A percentile compares a stretch with the other conserved stretches of the same genome.
Conservation (phyloP, 2,113 vertebrate species). For the Pygoscelis antarcticus region DNA sequence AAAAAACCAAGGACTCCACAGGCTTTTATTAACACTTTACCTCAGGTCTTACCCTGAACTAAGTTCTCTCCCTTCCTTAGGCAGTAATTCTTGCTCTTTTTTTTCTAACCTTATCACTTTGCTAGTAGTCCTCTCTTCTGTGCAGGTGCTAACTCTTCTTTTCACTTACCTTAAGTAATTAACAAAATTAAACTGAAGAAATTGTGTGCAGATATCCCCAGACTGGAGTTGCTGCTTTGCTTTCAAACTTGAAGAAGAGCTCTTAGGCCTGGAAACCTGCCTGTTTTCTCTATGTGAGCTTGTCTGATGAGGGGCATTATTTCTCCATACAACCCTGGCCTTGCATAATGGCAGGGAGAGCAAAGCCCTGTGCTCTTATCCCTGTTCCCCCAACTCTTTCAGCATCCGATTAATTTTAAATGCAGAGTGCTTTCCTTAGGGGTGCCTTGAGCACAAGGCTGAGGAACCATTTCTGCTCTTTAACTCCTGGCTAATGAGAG, state of each 20-base stretch:
- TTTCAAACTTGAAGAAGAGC: background rate
- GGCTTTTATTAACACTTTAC: conserved; percentile 5
- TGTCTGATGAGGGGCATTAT: background rate
- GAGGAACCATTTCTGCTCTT: background rate
- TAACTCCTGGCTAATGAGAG: background rate
- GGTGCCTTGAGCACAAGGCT: background rate
- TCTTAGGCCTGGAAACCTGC: background rate
- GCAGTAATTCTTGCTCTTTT: background rate
- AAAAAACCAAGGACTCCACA: background rate
- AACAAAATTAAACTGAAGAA: background rate
- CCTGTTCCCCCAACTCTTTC: background rate
- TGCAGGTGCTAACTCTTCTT: background rate
- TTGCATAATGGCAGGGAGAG: background rate
- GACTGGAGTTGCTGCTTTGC: background rate
- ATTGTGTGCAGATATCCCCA: background rate
- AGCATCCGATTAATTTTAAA: background rate
- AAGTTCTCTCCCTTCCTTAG: background rate
- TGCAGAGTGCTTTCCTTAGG: background rate
- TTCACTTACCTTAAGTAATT: background rate
- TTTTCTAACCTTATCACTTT: background rate
- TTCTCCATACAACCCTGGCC: background rate
- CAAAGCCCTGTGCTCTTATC: background rate
- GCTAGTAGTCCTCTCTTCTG: background rate
- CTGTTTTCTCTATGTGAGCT: background rate
- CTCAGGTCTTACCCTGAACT: background rate